These are phyloP conservation scores for Drosophila merina DNA, from an alignment of 2,888 invertebrate genomes.

Conservation along the genomic window DNA sequence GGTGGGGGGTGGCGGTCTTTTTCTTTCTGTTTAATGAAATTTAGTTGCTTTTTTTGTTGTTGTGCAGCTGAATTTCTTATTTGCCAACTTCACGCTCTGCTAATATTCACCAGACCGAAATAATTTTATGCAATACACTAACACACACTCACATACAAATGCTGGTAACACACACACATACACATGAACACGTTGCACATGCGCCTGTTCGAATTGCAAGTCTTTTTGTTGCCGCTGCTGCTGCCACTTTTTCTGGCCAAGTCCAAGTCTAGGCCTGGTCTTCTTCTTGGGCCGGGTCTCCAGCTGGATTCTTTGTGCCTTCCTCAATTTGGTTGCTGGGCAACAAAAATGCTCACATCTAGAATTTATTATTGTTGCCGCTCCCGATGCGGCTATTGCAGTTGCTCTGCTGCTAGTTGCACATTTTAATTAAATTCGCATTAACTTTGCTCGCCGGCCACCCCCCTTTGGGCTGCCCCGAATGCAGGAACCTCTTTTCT, in stretches of 20 bases:
- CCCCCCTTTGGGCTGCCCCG: too few relatives aligned
- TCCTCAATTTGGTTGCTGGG: constrained; percentile 63
- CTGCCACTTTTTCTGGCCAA: constrained; percentile 53
- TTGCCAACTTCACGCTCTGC: constrained; percentile 84
- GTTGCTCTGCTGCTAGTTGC: constrained; percentile 68
- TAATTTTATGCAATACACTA: constrained; percentile 84
- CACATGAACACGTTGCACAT: constrained; percentile 57
- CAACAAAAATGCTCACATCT: constrained; percentile 72
- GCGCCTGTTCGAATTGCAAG: constrained; percentile 55
- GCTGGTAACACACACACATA: constrained; percentile 32
- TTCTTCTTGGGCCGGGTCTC: constrained; percentile 30
- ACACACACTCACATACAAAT: constrained; percentile 60
- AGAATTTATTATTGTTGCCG: constrained; percentile 56
- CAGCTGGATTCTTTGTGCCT: constrained; percentile 40
- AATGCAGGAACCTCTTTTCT: constrained; percentile 47
- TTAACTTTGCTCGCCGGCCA: constrained; percentile 60
- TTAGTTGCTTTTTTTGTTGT: constrained; percentile 63
- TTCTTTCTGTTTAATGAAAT: constrained; percentile 66
- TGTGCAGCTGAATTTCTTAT: constrained; percentile 76
- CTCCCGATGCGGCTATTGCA: constrained; percentile 18
- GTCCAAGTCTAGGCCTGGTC: constrained; percentile 52
- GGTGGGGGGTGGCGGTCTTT: neutral
- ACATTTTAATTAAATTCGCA: constrained; percentile 80
- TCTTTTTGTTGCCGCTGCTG: constrained; percentile 5
- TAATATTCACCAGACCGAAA: constrained; percentile 84